Base-by-base conservation (phyloP, 1,140 invertebrate genomes). In the Ceratitis capitata region DNA sequence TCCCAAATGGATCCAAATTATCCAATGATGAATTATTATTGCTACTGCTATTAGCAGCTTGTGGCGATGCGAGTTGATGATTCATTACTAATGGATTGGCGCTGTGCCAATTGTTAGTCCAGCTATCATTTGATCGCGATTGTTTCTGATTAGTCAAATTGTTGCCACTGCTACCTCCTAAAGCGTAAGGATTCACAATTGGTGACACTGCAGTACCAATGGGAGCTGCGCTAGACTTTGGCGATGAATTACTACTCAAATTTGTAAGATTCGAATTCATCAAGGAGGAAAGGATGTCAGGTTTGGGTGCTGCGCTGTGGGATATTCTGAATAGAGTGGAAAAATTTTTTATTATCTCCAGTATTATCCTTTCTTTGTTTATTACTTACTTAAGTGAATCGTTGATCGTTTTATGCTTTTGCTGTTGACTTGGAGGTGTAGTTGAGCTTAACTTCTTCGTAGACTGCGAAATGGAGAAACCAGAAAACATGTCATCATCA, bases 21-120 rank as follows among this genome's bases (percentile, higher is more conserved):
- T 91, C 90, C 19, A 91, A 86, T 47, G 90, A 89, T 16, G 88
- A 88, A 78, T 91, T 91, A 84, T 91, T 91, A 84, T 86, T 82
- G 32, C 29, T 74, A 74, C 29, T 61, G 69, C 58, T 10, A n/a
- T 23, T 49, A 39, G 9, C 58, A 51, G 14, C 88, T 87, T 23
- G 84, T 5, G 90, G 90, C 0, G 89, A 89, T 35, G 90, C 84
- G 29, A 91, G 83, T 83, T 89, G 88, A 87, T 91, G 88, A 86
- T 91, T 91, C 89, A 91, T 88, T 16, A 91, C 90, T 69, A 91
- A 61, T 0, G 90, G 90, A 89, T 91, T 91, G 7, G 89, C 86
- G 84, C 90, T 90, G 42, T 91, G 90, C 90, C 90, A 91, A 39
- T 35, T 87, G 51, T 87, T 87, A 16, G 85, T 85, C 42, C 84